phyloP scores from a whole-genome alignment of 2,888 invertebrate species.

The Lypha dubia region DNA sequence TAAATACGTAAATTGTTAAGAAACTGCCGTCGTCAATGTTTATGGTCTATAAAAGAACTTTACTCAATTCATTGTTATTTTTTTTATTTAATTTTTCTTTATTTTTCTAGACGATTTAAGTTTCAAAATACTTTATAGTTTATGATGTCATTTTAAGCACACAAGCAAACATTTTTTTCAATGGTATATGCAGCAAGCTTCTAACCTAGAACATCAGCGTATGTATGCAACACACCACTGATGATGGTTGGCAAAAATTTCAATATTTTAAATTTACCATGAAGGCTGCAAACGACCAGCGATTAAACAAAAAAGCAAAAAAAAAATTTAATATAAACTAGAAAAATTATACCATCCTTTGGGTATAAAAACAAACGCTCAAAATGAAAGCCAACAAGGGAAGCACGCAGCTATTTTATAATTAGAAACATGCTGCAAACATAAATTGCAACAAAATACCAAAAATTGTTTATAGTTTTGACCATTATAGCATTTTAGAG shows the following conservation, averaged over 20 bases:
- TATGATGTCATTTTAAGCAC: constrained; percentile 44
- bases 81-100: constrained; percentile 1
- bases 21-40: constrained; percentile 60
- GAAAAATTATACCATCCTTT: constrained; percentile 31
- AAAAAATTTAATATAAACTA: background rate
- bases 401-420: constrained; percentile 43
- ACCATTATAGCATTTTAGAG: constrained; percentile 49
- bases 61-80: constrained; percentile 22
- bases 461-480: constrained; percentile 62
- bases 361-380: constrained; percentile 35
- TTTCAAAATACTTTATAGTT: constrained; percentile 51
- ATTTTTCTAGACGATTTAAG: constrained; percentile 49
- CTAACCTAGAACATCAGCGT: background rate
- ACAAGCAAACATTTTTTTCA: constrained; percentile 30
- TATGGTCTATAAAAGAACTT: constrained; percentile 58
- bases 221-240: background rate
- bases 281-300: constrained; percentile 21
- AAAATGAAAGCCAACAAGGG: constrained; percentile 23
- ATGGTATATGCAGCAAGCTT: constrained; percentile 5
- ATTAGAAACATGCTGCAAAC: constrained; percentile 61
- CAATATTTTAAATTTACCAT: constrained; percentile 30
- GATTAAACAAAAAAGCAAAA: no score
- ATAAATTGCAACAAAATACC: constrained; percentile 65
- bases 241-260: constrained; percentile 4
- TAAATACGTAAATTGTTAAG: constrained; percentile 60